These are phyloP conservation scores for Phymorhynchus buccinoides DNA, from an alignment of 1,140 invertebrate species.

Conservation along the genomic window DNA sequence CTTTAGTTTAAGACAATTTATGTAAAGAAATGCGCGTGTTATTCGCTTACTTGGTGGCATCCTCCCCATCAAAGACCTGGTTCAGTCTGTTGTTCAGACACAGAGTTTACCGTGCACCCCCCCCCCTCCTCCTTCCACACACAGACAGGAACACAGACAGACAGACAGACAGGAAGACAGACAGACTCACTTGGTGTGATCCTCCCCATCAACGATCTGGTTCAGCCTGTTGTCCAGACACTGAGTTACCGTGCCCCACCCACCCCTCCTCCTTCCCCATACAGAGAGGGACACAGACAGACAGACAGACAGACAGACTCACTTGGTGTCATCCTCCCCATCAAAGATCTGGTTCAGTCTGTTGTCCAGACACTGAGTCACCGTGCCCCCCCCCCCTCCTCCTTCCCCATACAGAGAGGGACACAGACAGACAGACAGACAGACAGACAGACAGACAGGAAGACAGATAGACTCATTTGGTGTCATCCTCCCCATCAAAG, in stretches of 20 bases:
- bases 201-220: background rate
- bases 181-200: background rate
- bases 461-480: constrained; percentile 25
- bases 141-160: background rate
- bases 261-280: background rate
- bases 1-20: too few species aligned
- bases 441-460: background rate
- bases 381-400: constrained; percentile 13
- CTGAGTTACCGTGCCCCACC: background rate
- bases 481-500: too few species aligned
- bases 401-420: background rate
- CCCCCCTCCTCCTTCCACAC: too few species aligned
- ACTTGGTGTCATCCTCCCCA: background rate
- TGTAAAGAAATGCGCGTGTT: too few species aligned
- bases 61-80: constrained; percentile 27
- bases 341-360: background rate
- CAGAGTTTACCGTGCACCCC: too few species aligned
- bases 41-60: constrained; percentile 23
- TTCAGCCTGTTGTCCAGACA: too few species aligned
- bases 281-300: background rate
- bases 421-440: background rate
- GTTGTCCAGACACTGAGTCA: too few species aligned
- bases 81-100: constrained; percentile 3
- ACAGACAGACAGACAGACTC: background rate
- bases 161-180: too few species aligned